A percentile compares a stretch with the other conserved stretches of the same genome.
Evolutionary conservation across 2,888 invertebrate genomes (phyloP).

Genomic region (Malthinus seriepunctatus): DNA sequence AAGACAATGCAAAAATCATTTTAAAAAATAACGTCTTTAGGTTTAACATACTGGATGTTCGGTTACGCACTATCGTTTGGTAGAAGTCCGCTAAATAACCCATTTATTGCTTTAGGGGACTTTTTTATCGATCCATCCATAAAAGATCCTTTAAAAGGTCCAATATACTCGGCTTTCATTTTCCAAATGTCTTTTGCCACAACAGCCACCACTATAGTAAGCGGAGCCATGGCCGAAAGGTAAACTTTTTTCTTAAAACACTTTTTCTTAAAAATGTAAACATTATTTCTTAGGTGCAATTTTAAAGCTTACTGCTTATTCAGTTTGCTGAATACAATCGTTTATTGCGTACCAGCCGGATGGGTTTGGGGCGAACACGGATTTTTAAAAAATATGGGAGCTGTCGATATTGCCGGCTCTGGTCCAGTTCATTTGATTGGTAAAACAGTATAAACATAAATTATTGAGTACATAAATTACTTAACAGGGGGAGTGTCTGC

Average conservation of each 20-base stretch:
- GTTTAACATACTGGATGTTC: slow-evolving; percentile 92
- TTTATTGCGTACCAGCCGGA: slow-evolving; percentile 91
- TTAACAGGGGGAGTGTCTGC: slow-evolving; percentile 69
- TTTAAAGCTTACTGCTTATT: slow-evolving; percentile 91
- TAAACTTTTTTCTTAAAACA: slow-evolving; percentile 47
- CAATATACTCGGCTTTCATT: slow-evolving; percentile 83
- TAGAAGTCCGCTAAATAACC: slow-evolving; percentile 69
- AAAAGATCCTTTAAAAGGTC: slow-evolving; percentile 78
- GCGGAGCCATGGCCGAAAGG: slow-evolving; percentile 95
- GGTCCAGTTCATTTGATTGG: slow-evolving; percentile 91
- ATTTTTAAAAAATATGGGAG: slow-evolving; percentile 80
- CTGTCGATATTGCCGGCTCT: slow-evolving; percentile 91
- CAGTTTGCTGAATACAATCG: slow-evolving; percentile 84
- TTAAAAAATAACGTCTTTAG: slow-evolving; percentile 43
- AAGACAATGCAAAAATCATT: background rate
- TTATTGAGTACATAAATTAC: background rate
- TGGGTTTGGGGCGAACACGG: slow-evolving; percentile 93
- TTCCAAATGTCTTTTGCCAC: slow-evolving; percentile 92
- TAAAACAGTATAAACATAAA: slow-evolving; percentile 21
- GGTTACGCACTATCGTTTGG: slow-evolving; percentile 93
- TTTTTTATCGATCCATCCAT: slow-evolving; percentile 79
- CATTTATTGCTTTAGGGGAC: slow-evolving; percentile 83
- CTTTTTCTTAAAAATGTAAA: background rate
- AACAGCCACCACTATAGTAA: slow-evolving; percentile 88
- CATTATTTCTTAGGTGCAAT: slow-evolving; percentile 68